phyloP scores from a whole-genome alignment of 2,113 vertebrate species.

The Megaleporinus macrocephalus region DNA sequence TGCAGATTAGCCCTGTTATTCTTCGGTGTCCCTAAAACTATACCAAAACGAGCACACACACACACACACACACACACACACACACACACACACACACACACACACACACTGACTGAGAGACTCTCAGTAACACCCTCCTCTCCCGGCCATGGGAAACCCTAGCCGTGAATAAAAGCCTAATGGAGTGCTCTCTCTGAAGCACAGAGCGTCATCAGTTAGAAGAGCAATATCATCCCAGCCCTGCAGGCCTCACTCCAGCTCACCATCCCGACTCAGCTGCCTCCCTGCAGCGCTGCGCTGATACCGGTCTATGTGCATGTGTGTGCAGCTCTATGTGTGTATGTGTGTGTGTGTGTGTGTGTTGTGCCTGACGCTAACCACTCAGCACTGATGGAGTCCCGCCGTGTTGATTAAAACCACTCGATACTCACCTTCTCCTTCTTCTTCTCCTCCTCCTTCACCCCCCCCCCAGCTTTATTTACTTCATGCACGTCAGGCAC shows the following conservation, averaged over 20 bases:
- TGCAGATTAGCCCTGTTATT: neutral
- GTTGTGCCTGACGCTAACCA: neutral
- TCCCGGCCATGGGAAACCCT: conserved; percentile 21
- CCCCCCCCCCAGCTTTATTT: neutral
- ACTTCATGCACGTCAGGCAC: conserved; percentile 20
- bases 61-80: neutral
- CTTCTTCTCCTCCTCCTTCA: neutral
- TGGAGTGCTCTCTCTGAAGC: conserved; percentile 44
- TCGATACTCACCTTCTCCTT: conserved; percentile 27
- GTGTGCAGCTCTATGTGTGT: neutral
- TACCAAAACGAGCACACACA: conserved; percentile 12
- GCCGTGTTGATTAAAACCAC: conserved; percentile 40
- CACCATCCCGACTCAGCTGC: conserved; percentile 22
- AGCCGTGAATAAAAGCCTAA: conserved; percentile 43
- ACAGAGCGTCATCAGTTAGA: conserved; percentile 39
- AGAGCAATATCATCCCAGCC: conserved; percentile 12
- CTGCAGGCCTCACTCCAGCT: conserved; percentile 3
- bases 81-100: conserved; percentile 27
- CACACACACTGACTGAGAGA: neutral
- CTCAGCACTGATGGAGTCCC: conserved; percentile 8
- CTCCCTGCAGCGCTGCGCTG: conserved; percentile 19
- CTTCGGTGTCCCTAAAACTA: neutral
- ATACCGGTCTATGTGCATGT: conserved; percentile 19
- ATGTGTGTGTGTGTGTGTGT: conserved; percentile 1
- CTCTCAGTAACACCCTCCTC: neutral